Evolutionary conservation across 37 sponge, comb jelly and placozoan genomes (phyloP), one percentile per base, ranked within the genome.

Genomic region (Halisarca cf. caerulea): DNA sequence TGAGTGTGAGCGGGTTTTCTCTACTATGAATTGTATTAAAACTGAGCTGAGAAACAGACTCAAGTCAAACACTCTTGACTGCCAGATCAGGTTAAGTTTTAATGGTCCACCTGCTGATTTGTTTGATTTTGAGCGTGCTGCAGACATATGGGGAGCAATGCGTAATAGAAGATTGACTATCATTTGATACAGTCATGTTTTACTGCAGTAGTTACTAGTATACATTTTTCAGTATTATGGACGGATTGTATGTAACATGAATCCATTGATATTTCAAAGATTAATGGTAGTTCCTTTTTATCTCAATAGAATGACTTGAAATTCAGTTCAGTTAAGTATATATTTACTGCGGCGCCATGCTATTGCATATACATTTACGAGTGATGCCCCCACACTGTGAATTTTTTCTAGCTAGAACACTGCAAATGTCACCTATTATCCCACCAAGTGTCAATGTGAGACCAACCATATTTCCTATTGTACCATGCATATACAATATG

Each of bases 1-100:
- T 60, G 80, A 86, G 32, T 86, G 86, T 78, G 86, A 86, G 39
- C 79, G 80, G 43, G 37, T 41, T 3, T 85, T 86, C 51, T 86
- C 86, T 21, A 18, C 80, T 17, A 86, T 86, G 79, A 79, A 79
- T 18, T 40, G 86, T 32, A 79, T 86, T 14, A 86, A 86, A 80
- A 86, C 79, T 38, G 33, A 59, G 15, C 53, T 66, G 23, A 79
- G 68, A 34, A 85, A 86, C 33, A 37, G 54, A 59, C 51, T 85
- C 3, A 51, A 85, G 27, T 59, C 86, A 58, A 55, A 17, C 57
- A 68, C 71, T 32, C 71, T 68, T 14, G 71, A 68, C 71, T 32
- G 11, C 39, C 64, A 79, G 40, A 86, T 86, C 24, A 51, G 80
- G 79, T 61, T 86, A 14, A 66, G 68, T 51, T 38, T 86, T 21